Evolutionary conservation across 2,888 invertebrate species (phyloP).

Genomic region (Quadriops clusia): DNA sequence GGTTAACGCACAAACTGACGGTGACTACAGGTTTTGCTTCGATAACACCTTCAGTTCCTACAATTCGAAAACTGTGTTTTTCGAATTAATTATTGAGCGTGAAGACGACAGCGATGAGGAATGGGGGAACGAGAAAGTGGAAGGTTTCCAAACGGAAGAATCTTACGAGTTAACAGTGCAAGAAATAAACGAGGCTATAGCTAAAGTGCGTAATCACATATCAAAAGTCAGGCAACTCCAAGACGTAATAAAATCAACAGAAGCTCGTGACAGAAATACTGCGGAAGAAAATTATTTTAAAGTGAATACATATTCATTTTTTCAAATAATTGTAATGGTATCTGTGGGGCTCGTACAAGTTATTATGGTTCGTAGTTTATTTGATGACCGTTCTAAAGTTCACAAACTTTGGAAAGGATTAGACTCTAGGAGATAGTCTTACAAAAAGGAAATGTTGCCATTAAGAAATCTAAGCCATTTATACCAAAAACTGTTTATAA

Average conservation of each 20-base stretch:
- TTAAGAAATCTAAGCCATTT: no score
- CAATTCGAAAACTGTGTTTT: slow-evolving; percentile 72
- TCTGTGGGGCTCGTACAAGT: slow-evolving; percentile 65
- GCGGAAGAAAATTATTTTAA: slow-evolving; percentile 71
- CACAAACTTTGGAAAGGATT: slow-evolving; percentile 31
- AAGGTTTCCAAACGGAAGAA: slow-evolving; percentile 39
- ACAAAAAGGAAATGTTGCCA: no score
- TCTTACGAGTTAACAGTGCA: slow-evolving; percentile 48
- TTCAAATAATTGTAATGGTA: slow-evolving; percentile 64
- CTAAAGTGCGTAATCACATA: slow-evolving; percentile 48
- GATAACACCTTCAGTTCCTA: slow-evolving; percentile 79
- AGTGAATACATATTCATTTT: slow-evolving; percentile 66
- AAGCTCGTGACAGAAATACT: slow-evolving; percentile 70
- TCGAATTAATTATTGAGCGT: slow-evolving; percentile 58
- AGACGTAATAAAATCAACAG: slow-evolving; percentile 58
- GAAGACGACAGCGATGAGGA: slow-evolving; percentile 43
- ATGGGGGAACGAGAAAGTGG: slow-evolving; percentile 39
- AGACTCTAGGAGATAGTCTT: slow-evolving; percentile 9
- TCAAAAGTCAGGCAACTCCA: slow-evolving; percentile 52
- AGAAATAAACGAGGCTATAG: slow-evolving; percentile 54
- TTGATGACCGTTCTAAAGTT: slow-evolving; percentile 43
- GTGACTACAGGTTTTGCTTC: slow-evolving; percentile 77
- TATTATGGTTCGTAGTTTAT: slow-evolving; percentile 65
- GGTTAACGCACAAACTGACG: slow-evolving; percentile 45
- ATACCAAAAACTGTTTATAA: no score